Evolutionary conservation across 2,888 invertebrate genomes (phyloP).

Genomic region (Leptopilina myrica): DNA sequence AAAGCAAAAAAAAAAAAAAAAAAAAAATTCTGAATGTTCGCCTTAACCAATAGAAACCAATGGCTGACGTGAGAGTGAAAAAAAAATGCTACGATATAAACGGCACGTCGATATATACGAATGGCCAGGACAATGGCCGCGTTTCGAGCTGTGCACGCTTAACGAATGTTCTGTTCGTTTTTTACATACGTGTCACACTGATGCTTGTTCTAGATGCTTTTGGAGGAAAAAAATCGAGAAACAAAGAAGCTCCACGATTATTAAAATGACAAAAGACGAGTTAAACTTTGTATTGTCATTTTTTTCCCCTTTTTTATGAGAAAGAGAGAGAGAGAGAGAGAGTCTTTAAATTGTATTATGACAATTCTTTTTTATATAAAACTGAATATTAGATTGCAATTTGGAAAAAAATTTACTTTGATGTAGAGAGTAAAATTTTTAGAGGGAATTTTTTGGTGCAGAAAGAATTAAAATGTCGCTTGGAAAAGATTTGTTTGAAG

Average conservation of each 20-base stretch:
- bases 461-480: too few relatives aligned
- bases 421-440: too few relatives aligned
- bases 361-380: not conserved
- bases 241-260: conserved; percentile 25
- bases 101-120: conserved; percentile 47
- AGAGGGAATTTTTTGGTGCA: too few relatives aligned
- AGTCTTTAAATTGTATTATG: not conserved
- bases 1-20: not conserved
- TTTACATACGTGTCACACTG: conserved; percentile 43
- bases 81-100: conserved; percentile 49
- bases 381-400: too few relatives aligned
- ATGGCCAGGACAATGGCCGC: conserved; percentile 54
- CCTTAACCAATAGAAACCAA: conserved; percentile 25
- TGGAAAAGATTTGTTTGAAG: too few relatives aligned
- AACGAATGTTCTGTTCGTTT: conserved; percentile 56
- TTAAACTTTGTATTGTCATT: conserved; percentile 22
- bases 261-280: conserved; percentile 37
- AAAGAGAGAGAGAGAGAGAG: not conserved
- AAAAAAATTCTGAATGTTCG: conserved; percentile 27
- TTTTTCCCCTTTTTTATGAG: not conserved
- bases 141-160: conserved; percentile 46
- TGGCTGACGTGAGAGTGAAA: conserved; percentile 36
- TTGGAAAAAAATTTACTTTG: too few relatives aligned
- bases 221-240: not conserved
- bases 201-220: conserved; percentile 32